Evolutionary conservation across 2,888 invertebrate species (phyloP), one percentile per base, ranked within the genome.

Genomic region (Drosophila fulvimacula): DNA sequence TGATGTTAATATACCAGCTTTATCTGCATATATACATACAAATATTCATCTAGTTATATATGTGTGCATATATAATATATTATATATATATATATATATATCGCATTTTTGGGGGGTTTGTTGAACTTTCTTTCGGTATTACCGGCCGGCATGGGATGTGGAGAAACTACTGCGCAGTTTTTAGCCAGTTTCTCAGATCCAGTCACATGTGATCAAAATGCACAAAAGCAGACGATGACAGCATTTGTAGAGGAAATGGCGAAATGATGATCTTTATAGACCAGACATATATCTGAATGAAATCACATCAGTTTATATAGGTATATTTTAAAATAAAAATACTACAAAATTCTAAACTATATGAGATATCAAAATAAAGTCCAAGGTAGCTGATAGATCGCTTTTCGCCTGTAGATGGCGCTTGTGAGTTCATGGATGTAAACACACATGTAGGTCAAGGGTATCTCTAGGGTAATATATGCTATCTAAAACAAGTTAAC

Each of bases 111-210:
- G 44, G 3, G 41, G 36, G 70, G 76, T 67, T 70, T 77, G 39
- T 76, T 77, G 71, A 77, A 77, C 76, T 74, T 59, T 30, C 74
- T 56, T 56, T 24, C 42, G 42, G 36, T 19, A 64, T 60, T 27
- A 65, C 77, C 77, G 77, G 77, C 77, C 77, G 74, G 77, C 64
- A 51, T 61, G 19, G 9, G 19, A 42, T 9, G 6, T 9, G 30
- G 41, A 57, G 46, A 64, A 69, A 72, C 46, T 72, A 75, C 63
- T 78, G 77, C 77, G 77, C 75, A 78, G 53, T 77, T 71, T 59
- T 24, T 24, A 57, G 46, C 46, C 10, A 17, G 19, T 51, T 57
- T 55, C 30, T 17, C 34, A 4, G 21, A 36, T 52, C 46, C 10
- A 21, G 13, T 51, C 7, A 52, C 38, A 52, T 52, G 52, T 42